Percentiles rank a stretch among this genome's conserved stretches.
These are phyloP conservation scores for Polymixis lichenea DNA, from an alignment of 2,888 invertebrate genomes.

Conservation along the genomic window DNA sequence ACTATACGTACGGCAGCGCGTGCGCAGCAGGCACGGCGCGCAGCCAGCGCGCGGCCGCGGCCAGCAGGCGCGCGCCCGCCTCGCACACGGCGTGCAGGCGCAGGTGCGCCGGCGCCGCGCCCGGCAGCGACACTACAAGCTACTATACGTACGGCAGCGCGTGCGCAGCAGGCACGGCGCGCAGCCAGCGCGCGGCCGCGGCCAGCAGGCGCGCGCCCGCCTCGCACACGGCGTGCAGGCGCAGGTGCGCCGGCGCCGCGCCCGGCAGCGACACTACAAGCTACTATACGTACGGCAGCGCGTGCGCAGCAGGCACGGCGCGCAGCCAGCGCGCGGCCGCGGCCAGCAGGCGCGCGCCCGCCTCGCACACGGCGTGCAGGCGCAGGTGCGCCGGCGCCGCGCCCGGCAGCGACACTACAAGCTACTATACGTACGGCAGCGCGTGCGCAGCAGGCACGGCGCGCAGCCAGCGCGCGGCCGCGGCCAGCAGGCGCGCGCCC, in stretches of 20 bases:
- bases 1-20: slow-evolving; percentile 90
- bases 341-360: too few relatives aligned
- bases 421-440: too few relatives aligned
- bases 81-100: slow-evolving; percentile 99
- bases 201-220: slow-evolving; percentile 97
- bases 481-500: too few relatives aligned
- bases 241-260: too few relatives aligned
- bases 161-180: slow-evolving; percentile 95
- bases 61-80: slow-evolving; percentile 97
- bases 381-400: too few relatives aligned
- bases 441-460: too few relatives aligned
- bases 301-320: too few relatives aligned
- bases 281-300: slow-evolving; percentile 10
- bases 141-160: slow-evolving; percentile 88
- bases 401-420: too few relatives aligned
- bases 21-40: slow-evolving; percentile 95
- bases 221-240: too few relatives aligned
- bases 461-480: too few relatives aligned
- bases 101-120: slow-evolving; percentile 96
- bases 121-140: slow-evolving; percentile 87
- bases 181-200: slow-evolving; percentile 96
- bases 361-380: too few relatives aligned
- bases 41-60: slow-evolving; percentile 97
- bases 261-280: slow-evolving; percentile 66
- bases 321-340: too few relatives aligned